Evolutionary conservation across 2,797 vertebrate species (phyloP).

Genomic region (Hydrolagus colliei): DNA sequence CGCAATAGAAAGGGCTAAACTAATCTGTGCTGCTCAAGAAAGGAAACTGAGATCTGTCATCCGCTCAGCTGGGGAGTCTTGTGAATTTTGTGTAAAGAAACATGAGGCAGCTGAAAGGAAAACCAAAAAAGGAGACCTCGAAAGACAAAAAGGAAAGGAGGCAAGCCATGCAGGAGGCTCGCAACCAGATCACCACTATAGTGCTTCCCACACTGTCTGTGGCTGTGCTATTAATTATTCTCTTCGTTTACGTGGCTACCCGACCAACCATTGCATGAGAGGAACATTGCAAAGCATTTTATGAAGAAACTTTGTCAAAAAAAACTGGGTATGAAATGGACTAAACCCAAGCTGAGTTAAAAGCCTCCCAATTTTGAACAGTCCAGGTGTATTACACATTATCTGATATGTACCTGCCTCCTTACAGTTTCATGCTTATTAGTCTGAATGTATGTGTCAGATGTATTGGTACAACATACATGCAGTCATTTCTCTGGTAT

Average conservation of each 20-base stretch:
- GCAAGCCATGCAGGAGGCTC: conserved; percentile 91
- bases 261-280: conserved; percentile 57
- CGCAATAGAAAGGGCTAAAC: background rate
- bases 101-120: conserved; percentile 97
- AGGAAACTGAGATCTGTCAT: background rate
- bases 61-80: background rate
- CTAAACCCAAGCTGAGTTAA: conserved; percentile 11
- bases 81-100: conserved; percentile 34
- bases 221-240: conserved; percentile 79
- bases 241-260: conserved; percentile 90
- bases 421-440: conserved; percentile 17
- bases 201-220: conserved; percentile 82
- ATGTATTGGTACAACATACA: conserved; percentile 45
- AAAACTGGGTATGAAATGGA: conserved; percentile 18
- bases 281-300: conserved; percentile 7
- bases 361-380: background rate
- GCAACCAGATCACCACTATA: conserved; percentile 82
- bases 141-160: conserved; percentile 95
- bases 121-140: conserved; percentile 90
- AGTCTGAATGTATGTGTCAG: conserved; percentile 36
- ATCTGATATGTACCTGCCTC: background rate
- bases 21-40: background rate
- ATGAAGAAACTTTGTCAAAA: conserved; percentile 22
- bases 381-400: too few species aligned
- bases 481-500: conserved; percentile 51